Base-by-base conservation (phyloP, 2,113 vertebrate species). In the Thomomys bottae region DNA sequence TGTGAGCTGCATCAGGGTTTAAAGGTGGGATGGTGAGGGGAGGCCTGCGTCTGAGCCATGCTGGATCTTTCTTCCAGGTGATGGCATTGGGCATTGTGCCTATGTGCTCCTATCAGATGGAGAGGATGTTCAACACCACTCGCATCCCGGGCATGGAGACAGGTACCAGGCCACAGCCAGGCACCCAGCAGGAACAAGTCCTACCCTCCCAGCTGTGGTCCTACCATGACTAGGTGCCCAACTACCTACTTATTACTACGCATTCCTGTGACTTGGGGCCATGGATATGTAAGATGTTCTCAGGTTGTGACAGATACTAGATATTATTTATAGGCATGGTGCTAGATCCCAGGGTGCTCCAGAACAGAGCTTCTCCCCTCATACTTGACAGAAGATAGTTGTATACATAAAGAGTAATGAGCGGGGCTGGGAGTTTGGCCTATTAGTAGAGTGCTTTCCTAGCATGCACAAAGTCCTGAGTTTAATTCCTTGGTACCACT, bases 121-220 rank as follows among this genome's bases (percentile, higher is more conserved):
- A 99, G 94, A 98, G 99, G 93, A 99, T 99, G 98, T 99, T 99
- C 96, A 99, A 99, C 97, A 99, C 99, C 57, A 99, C 98, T 0
- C 98, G 99, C 70, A 97, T 99, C 84, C 99, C 99, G 1, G 99
- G 99, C 77, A 97, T 98, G 83, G 98, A 99, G 88, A 98, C 98
- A 81, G 99, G 99, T 99, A 97, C 1, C 32, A 21, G 5, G 20
- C 30, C 0, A 10, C 8, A 1, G 38, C 34, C 18, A 0, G 61
- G n/a, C 7, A 0, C 21, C 26, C 2, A 0, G 6, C 1, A 1
- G 18, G 0, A 15, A 14, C 2, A 21, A 45, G 40, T 8, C 40
- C 28, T 8, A 7, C 32, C 28, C 68, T 40, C 45, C 40, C 38
- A 14, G 34, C 68, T 42, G 0, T 30, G 84, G 63, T 54, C 73